Percentiles rank a stretch among this genome's conserved stretches.
Conservation (phyloP, 2,797 vertebrate species). For the Clarias laeviceps region DNA sequence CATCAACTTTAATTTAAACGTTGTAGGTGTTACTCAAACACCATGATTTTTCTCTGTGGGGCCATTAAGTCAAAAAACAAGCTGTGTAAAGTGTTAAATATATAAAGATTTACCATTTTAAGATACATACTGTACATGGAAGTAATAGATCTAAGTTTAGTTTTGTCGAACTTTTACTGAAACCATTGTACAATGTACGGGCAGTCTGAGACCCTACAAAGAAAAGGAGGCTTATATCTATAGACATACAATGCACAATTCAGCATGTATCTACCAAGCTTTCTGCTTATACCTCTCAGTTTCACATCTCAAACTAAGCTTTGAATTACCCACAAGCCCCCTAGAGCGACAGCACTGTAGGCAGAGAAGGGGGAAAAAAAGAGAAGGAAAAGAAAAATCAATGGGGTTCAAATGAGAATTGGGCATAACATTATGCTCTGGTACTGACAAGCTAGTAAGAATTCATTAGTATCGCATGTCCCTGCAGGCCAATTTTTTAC, state of each 20-base stretch:
- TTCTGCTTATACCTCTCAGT: constrained; percentile 38
- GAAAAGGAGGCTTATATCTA: constrained; percentile 8
- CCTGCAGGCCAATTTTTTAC: constrained; percentile 60
- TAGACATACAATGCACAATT: neutral
- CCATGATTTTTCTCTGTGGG: neutral
- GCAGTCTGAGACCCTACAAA: neutral
- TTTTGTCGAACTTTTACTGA: neutral
- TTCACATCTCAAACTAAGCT: constrained; percentile 54
- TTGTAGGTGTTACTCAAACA: constrained; percentile 9
- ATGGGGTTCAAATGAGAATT: constrained; percentile 50
- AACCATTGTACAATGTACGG: neutral
- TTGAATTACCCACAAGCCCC: constrained; percentile 55
- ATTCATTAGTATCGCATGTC: constrained; percentile 63
- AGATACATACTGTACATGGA: neutral
- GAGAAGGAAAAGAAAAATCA: constrained; percentile 44
- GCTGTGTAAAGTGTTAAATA: neutral
- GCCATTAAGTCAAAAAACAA: neutral
- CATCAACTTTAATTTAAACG: neutral
- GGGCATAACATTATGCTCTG: constrained; percentile 56
- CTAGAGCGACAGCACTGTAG: constrained; percentile 54
- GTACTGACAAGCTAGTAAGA: constrained; percentile 56
- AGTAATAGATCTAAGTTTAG: neutral
- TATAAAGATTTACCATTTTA: neutral
- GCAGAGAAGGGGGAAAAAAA: constrained; percentile 11
- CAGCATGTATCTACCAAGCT: constrained; percentile 4